phyloP scores from a whole-genome alignment of 2,113 vertebrate species.

The Zootoca vivipara region DNA sequence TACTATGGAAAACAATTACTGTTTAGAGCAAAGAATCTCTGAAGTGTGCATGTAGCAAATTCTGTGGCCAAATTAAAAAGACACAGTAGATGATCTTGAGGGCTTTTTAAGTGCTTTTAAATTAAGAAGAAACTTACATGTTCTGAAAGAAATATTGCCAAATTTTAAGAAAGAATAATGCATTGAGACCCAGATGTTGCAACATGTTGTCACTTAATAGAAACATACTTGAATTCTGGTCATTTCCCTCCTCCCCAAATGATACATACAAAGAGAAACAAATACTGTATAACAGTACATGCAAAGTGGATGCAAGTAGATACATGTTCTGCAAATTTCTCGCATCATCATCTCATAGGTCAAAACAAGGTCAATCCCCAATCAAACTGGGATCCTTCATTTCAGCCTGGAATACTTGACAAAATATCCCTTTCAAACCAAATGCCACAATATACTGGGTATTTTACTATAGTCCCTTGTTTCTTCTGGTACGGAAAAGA shows the following conservation, averaged over 20 bases:
- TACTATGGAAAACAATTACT: neutral
- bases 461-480: constrained; percentile 47
- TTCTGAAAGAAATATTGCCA: neutral
- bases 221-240: neutral
- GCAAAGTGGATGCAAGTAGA: neutral
- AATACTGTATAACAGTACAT: neutral
- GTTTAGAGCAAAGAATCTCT: neutral
- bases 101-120: neutral
- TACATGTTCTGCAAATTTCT: neutral
- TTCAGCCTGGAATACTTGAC: constrained; percentile 33
- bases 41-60: neutral
- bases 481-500: constrained; percentile 42
- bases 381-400: neutral
- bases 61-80: neutral
- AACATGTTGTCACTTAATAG: neutral
- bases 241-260: neutral
- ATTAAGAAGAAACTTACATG: neutral
- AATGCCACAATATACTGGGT: constrained; percentile 14
- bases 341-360: neutral
- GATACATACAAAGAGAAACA: neutral
- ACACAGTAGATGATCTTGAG: neutral
- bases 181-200: neutral
- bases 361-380: constrained; percentile 8
- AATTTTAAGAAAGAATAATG: neutral
- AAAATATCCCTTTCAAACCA: constrained; percentile 48